These are phyloP conservation scores for Zapus hudsonius DNA, from an alignment of 2,113 vertebrate species.

Conservation along the genomic window DNA sequence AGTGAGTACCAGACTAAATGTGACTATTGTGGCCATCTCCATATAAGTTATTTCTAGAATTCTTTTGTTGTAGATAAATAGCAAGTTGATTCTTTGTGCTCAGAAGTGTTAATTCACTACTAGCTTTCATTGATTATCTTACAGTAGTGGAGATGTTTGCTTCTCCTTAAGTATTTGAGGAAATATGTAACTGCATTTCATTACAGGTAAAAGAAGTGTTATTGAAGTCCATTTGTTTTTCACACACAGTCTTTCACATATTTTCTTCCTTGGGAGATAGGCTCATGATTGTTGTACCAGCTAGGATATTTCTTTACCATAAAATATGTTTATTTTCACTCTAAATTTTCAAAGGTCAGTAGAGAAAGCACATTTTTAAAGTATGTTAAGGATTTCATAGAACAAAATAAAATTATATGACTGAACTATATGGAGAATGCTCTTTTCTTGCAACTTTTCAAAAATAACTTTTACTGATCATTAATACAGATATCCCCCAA, in stretches of 20 bases:
- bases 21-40: background rate
- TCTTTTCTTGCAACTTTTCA: slow-evolving; percentile 28
- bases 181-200: slow-evolving; percentile 25
- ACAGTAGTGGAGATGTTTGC: background rate
- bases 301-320: slow-evolving; percentile 69
- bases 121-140: slow-evolving; percentile 31
- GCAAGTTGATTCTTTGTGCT: slow-evolving; percentile 44
- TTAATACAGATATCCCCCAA: background rate
- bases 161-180: background rate
- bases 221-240: slow-evolving; percentile 43
- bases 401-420: background rate
- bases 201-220: slow-evolving; percentile 51
- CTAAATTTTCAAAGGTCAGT: slow-evolving; percentile 45
- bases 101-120: slow-evolving; percentile 30
- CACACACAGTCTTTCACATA: background rate
- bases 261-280: slow-evolving; percentile 49
- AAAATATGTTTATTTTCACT: slow-evolving; percentile 52
- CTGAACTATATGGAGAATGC: background rate
- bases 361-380: background rate
- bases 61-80: slow-evolving; percentile 34
- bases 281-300: slow-evolving; percentile 25
- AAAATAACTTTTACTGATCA: slow-evolving; percentile 8
- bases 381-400: slow-evolving; percentile 34
- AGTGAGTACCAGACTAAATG: background rate
- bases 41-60: background rate